Conservation (phyloP, 2,888 invertebrate species). For the Melikaiella ostensackeni region DNA sequence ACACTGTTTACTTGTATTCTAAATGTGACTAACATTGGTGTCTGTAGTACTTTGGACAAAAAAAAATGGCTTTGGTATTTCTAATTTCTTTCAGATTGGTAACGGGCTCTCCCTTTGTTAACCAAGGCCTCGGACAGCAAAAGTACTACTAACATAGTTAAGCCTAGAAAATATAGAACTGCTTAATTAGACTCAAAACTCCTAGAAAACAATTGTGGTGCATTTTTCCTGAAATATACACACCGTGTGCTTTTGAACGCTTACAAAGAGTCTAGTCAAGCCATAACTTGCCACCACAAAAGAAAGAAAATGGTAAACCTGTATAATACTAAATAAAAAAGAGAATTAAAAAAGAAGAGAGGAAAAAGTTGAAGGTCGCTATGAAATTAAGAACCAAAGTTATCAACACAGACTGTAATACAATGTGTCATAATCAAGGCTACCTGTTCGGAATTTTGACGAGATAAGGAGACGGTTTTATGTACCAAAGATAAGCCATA, state of each 20-base stretch:
- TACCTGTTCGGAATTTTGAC: slow-evolving; percentile 1
- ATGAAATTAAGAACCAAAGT: slow-evolving; percentile 5
- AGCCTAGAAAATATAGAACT: slow-evolving; percentile 42
- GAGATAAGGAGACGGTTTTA: slow-evolving; percentile 6
- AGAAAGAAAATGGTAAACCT: neutral
- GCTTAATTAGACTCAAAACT: slow-evolving; percentile 41
- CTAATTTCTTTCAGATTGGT: slow-evolving; percentile 74
- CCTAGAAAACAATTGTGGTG: slow-evolving; percentile 22
- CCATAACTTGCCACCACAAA: slow-evolving; percentile 46
- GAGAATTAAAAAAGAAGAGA: slow-evolving; percentile 47
- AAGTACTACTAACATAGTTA: slow-evolving; percentile 59
- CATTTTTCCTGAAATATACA: slow-evolving; percentile 23
- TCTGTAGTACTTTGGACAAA: slow-evolving; percentile 17
- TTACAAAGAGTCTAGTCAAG: slow-evolving; percentile 58
- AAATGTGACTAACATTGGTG: slow-evolving; percentile 16
- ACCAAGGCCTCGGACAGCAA: slow-evolving; percentile 55
- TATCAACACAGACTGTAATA: neutral
- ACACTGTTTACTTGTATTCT: neutral
- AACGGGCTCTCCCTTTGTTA: slow-evolving; percentile 68
- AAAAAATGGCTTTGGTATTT: slow-evolving; percentile 66
- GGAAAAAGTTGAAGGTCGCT: slow-evolving; percentile 43
- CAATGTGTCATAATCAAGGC: neutral
- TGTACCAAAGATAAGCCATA: slow-evolving; percentile 32
- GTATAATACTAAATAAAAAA: slow-evolving; percentile 42
- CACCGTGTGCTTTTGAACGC: slow-evolving; percentile 33